A percentile compares a stretch with the other conserved stretches of the same genome.
These are phyloP conservation scores for Phorcus lineatus DNA, from an alignment of 2,888 invertebrate species.

Conservation along the genomic window DNA sequence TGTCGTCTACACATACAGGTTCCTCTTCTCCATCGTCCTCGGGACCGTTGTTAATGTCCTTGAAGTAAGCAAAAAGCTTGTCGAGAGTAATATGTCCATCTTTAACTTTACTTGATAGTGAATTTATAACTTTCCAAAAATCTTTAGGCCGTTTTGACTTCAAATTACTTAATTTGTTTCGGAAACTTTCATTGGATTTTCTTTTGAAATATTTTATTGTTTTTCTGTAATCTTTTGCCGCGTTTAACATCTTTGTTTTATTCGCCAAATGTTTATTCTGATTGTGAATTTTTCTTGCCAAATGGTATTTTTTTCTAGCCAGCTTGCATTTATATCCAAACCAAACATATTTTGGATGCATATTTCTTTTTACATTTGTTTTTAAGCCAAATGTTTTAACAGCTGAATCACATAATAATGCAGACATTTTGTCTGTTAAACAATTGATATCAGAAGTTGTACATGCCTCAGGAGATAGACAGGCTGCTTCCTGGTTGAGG, in stretches of 20 bases:
- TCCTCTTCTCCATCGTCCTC: conserved; percentile 1
- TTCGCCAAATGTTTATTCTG: no score
- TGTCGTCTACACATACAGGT: not conserved
- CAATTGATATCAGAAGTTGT: not conserved
- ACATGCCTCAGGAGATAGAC: no score
- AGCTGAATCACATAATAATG: not conserved
- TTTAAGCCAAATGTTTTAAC: not conserved
- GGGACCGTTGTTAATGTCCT: not conserved
- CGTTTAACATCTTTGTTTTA: no score
- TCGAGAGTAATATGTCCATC: not conserved
- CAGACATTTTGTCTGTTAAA: not conserved
- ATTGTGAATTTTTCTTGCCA: no score
- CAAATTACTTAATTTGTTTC: not conserved
- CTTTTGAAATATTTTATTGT: no score
- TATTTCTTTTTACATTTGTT: not conserved
- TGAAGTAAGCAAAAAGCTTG: not conserved
- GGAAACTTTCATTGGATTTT: no score
- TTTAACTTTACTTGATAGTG: not conserved
- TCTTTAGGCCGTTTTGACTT: not conserved
- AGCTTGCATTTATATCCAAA: no score
- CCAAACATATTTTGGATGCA: not conserved
- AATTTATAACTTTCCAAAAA: not conserved
- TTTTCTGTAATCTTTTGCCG: not conserved
- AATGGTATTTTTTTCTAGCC: no score
- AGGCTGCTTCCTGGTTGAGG: no score